These are phyloP conservation scores for Slavum lentiscoides DNA, from an alignment of 2,888 invertebrate species.

Conservation along the genomic window DNA sequence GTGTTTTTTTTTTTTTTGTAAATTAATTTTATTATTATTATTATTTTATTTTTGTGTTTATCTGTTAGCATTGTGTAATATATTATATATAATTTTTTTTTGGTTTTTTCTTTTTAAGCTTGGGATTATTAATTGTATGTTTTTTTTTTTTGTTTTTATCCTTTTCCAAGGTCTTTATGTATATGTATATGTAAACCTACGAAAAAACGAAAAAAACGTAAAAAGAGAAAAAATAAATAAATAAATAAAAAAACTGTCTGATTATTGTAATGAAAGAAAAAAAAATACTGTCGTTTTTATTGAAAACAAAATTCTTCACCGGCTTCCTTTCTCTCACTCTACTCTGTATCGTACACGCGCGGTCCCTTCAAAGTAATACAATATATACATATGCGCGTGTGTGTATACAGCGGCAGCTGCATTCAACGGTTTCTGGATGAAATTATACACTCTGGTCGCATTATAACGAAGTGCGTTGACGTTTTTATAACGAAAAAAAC, in stretches of 20 bases:
- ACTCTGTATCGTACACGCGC: too few species aligned
- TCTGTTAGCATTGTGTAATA: slow-evolving; percentile 47
- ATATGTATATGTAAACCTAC: neutral
- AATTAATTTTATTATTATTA: too few species aligned
- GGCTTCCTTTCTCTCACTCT: too few species aligned
- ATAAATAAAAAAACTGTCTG: slow-evolving; percentile 49
- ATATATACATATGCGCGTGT: too few species aligned
- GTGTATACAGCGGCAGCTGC: too few species aligned
- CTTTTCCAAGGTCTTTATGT: slow-evolving; percentile 36
- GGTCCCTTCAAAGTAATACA: too few species aligned
- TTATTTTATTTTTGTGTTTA: slow-evolving; percentile 30
- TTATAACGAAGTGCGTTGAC: too few species aligned
- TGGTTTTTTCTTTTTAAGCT: slow-evolving; percentile 40
- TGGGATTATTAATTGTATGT: slow-evolving; percentile 34
- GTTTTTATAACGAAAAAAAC: too few species aligned
- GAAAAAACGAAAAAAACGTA: slow-evolving; percentile 1
- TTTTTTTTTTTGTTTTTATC: slow-evolving; percentile 8
- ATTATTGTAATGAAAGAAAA: slow-evolving; percentile 43
- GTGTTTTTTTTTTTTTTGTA: slow-evolving; percentile 15
- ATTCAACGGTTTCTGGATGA: too few species aligned
- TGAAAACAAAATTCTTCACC: neutral
- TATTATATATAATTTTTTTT: slow-evolving; percentile 18
- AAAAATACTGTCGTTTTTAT: neutral
- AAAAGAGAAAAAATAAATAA: slow-evolving; percentile 13
- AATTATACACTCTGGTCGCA: too few species aligned